Base-by-base conservation (phyloP, 1,140 invertebrate genomes). In the Schlechtendalia chinensis region DNA sequence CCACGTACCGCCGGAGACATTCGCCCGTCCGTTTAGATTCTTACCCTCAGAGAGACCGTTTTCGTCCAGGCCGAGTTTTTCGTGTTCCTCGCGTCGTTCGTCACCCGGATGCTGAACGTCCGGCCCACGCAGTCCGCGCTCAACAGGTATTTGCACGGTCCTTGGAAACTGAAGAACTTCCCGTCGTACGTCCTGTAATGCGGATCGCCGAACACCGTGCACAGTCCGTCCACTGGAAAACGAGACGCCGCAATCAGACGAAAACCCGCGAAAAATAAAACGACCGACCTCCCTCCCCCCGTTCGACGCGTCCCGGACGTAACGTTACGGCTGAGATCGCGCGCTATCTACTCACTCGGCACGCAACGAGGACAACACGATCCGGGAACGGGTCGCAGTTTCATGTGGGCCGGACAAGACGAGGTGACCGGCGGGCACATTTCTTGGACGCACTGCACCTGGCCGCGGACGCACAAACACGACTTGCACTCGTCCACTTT, bases 121-220 rank as follows among this genome's bases (percentile, higher is more conserved):
- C 91, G 89, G 61, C 89, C 90, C 6, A 87, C 85, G 84, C 95
- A 97, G 86, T 97, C 95, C 50, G 93, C 89, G 10, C 90, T 90
- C 63, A 97, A 85, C 72, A 95, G 90, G 85, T 97, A 97, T 85
- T 96, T 96, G 86, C 96, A 97, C 0, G 93, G 90, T 17, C 94
- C 94, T 86, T 96, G 94, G 84, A 97, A 97, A 84, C 92, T 96
- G 85, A 93, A 95, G 82, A 94, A 93, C 83, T 93, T 92, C 24
- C 95, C 95, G 84, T 98, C 96, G 85, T 97, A 98, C 10, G 95
- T 96, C 83, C 93, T 91, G 85, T 96, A 97, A 84, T 97, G 95
- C 0, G 95, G 94, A 86, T 97, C 95, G 1, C 95, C 95, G 85
- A 95, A 97, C 0, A 96, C 94, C 0, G 93, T 94, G 85, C 96